phyloP scores from a whole-genome alignment of 2,113 vertebrate genomes.

The Podiceps cristatus region DNA sequence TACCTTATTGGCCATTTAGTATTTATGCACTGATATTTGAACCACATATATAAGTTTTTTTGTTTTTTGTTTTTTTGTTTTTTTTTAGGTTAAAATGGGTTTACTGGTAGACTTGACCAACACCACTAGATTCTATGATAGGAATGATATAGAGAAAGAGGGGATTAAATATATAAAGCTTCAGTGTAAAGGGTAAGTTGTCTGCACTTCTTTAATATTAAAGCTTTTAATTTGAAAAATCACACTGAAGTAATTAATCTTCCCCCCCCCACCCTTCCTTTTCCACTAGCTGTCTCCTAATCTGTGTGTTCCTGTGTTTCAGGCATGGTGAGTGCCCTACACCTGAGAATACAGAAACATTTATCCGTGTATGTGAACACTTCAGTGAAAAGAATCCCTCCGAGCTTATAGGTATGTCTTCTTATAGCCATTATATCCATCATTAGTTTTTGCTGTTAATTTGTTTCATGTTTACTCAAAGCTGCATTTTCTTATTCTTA shows the following conservation, averaged over 20 bases:
- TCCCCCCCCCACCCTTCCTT: too few species aligned
- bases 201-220: not conserved
- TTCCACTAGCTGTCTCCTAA: not conserved
- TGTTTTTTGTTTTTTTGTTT: not conserved
- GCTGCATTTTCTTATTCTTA: not conserved
- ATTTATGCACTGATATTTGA: not conserved
- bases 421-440: not conserved
- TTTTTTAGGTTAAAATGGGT: constrained; percentile 93
- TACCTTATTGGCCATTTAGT: not conserved
- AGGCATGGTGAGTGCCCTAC: constrained; percentile 95
- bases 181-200: constrained; percentile 93
- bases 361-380: constrained; percentile 90
- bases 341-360: constrained; percentile 86
- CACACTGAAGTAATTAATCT: not conserved
- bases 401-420: constrained; percentile 89
- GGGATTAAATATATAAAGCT: constrained; percentile 95
- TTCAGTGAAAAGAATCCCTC: constrained; percentile 93
- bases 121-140: constrained; percentile 95
- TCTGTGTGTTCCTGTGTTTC: constrained; percentile 23
- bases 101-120: constrained; percentile 96
- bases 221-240: constrained; percentile 8
- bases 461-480: not conserved
- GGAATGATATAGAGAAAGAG: constrained; percentile 94
- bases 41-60: not conserved
- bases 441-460: not conserved